A percentile compares a stretch with the other conserved stretches of the same genome.
Evolutionary conservation across 2,797 vertebrate genomes (phyloP).

Genomic region (Argentina silus): DNA sequence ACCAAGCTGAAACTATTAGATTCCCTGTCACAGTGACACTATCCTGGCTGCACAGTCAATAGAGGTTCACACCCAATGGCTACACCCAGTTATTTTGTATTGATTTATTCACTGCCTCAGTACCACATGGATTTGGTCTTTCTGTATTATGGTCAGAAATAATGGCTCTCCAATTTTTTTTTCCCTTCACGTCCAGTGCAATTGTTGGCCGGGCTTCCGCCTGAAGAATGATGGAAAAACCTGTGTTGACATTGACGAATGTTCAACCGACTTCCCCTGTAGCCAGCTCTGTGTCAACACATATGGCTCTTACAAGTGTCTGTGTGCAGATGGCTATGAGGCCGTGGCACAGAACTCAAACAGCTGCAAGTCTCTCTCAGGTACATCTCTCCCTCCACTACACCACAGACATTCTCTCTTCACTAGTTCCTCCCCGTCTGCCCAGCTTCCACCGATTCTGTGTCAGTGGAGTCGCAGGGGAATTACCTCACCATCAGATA

Average conservation of each 20-base stretch:
- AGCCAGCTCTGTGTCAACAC: conserved; percentile 98
- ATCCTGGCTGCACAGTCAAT: not conserved
- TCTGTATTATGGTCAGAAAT: not conserved
- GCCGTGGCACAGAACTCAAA: conserved; percentile 85
- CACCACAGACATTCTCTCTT: conserved; percentile 60
- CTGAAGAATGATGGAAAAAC: conserved; percentile 96
- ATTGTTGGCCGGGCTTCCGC: conserved; percentile 97
- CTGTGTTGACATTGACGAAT: conserved; percentile 94
- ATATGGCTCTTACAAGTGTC: conserved; percentile 93
- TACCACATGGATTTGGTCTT: not conserved
- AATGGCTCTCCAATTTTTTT: not conserved
- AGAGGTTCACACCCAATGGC: too few relatives aligned
- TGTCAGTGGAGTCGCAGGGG: not conserved
- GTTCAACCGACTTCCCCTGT: conserved; percentile 91
- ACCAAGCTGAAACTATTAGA: not conserved
- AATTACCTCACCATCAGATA: not conserved
- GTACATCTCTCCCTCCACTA: conserved; percentile 79
- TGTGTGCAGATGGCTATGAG: conserved; percentile 93
- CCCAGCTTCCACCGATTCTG: conserved; percentile 13
- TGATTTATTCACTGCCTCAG: conserved; percentile 4
- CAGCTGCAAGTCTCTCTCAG: conserved; percentile 93
- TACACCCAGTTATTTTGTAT: not conserved
- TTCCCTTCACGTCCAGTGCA: conserved; percentile 80
- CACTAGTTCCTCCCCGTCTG: conserved; percentile 6
- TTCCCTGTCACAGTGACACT: not conserved